A percentile compares a stretch with the other conserved stretches of the same genome.
Evolutionary conservation across 2,888 invertebrate genomes (phyloP).

Genomic region (Nomada ruficornis): DNA sequence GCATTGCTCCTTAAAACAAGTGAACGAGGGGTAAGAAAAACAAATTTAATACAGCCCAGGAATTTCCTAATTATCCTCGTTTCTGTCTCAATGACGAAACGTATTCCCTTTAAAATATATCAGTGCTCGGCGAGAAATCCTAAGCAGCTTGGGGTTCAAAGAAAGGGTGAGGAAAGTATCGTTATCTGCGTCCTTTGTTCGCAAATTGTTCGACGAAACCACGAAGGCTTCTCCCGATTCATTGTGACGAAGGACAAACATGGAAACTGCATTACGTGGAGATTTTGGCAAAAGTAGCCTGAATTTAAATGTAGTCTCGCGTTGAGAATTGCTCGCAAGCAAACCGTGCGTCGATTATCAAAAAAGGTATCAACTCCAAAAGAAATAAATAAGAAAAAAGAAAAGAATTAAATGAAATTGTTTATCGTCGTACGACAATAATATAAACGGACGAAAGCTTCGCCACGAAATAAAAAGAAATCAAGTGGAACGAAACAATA

Average conservation of each 20-base stretch:
- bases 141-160: not conserved
- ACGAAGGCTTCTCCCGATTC: constrained; percentile 6
- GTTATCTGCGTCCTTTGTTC: constrained; percentile 12
- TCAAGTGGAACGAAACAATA: not conserved
- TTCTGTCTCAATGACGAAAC: no score
- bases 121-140: no score
- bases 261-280: constrained; percentile 41
- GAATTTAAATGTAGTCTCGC: constrained; percentile 30
- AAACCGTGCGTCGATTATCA: constrained; percentile 27
- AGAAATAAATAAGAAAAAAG: not conserved
- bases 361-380: constrained; percentile 57
- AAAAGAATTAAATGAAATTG: constrained; percentile 31
- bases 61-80: no score
- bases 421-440: no score
- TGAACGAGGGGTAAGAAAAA: no score
- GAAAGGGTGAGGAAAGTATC: not conserved
- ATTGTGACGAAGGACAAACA: constrained; percentile 32
- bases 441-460: not conserved
- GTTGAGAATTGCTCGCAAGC: constrained; percentile 5
- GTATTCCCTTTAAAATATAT: no score
- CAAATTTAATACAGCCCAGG: no score
- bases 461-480: not conserved
- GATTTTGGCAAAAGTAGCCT: constrained; percentile 34
- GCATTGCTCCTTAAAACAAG: no score
- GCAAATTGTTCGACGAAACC: constrained; percentile 23